Evolutionary conservation across 2,113 vertebrate species (phyloP).

Genomic region (Platichthys flesus): DNA sequence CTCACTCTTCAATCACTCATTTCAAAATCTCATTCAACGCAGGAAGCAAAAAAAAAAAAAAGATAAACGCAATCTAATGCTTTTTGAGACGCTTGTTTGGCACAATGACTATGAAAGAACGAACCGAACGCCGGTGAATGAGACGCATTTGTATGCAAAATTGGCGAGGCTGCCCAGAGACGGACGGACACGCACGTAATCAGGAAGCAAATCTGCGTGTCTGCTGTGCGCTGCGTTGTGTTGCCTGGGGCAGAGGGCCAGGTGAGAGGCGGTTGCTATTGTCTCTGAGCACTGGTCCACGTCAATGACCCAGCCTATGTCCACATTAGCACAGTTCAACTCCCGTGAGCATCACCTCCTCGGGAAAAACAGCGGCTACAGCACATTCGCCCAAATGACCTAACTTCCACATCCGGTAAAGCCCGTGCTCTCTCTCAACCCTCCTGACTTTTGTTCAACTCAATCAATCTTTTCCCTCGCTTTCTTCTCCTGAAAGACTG

Average conservation of each 20-base stretch:
- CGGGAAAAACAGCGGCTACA: conserved; percentile 46
- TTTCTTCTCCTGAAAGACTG: conserved; percentile 16
- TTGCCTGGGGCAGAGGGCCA: conserved; percentile 25
- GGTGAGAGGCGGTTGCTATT: conserved; percentile 59
- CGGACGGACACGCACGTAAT: conserved; percentile 66
- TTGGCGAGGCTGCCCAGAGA: conserved; percentile 49
- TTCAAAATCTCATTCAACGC: conserved; percentile 36
- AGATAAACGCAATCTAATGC: conserved; percentile 31
- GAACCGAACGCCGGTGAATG: conserved; percentile 59
- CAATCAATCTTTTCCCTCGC: conserved; percentile 53
- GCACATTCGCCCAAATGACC: conserved; percentile 52
- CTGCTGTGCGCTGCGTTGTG: conserved; percentile 20
- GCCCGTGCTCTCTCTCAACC: conserved; percentile 32
- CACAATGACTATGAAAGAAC: conserved; percentile 49
- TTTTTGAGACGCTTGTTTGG: conserved; percentile 8
- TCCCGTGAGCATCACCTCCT: conserved; percentile 57
- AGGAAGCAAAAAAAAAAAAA: not conserved
- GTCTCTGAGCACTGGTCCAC: conserved; percentile 74
- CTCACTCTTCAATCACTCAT: conserved; percentile 40
- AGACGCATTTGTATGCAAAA: conserved; percentile 74
- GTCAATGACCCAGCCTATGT: conserved; percentile 68
- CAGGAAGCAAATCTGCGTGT: conserved; percentile 65
- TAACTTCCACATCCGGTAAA: conserved; percentile 55
- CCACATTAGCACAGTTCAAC: conserved; percentile 73
- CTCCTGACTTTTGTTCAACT: conserved; percentile 45